Evolutionary conservation across 2,888 invertebrate species (phyloP).

Genomic region (Drosophila anomalata): DNA sequence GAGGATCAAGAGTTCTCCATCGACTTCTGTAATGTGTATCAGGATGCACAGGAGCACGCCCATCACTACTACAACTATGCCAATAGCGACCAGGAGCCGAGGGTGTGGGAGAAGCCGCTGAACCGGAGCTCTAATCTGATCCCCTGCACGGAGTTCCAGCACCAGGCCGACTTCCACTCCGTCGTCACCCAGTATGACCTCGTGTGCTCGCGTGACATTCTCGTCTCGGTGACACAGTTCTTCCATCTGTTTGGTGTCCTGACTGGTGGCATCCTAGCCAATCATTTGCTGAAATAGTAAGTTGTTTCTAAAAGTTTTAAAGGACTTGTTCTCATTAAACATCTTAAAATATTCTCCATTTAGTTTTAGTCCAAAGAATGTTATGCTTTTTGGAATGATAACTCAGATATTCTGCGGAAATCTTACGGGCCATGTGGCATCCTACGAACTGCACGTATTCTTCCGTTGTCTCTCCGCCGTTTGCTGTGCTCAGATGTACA

Average conservation of each 20-base stretch:
- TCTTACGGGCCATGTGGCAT: conserved; percentile 83
- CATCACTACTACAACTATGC: conserved; percentile 82
- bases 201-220: conserved; percentile 84
- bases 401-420: conserved; percentile 84
- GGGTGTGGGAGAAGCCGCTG: conserved; percentile 80
- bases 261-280: conserved; percentile 84
- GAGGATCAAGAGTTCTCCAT: conserved; percentile 83
- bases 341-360: not conserved
- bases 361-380: conserved; percentile 84
- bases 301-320: conserved; percentile 43
- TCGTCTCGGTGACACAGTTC: conserved; percentile 85
- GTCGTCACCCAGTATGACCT: conserved; percentile 84
- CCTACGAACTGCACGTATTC: conserved; percentile 84
- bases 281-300: conserved; percentile 83
- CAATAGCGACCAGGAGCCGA: conserved; percentile 76
- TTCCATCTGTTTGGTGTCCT: conserved; percentile 85
- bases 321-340: not conserved
- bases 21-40: conserved; percentile 83
- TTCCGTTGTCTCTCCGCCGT: conserved; percentile 84
- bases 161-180: conserved; percentile 81
- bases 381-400: conserved; percentile 84
- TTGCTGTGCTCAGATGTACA: conserved; percentile 84
- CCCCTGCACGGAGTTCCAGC: conserved; percentile 83
- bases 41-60: conserved; percentile 83
- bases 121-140: conserved; percentile 80